Base-by-base conservation (phyloP, 2,797 vertebrate genomes). In the Hyperoplus immaculatus region DNA sequence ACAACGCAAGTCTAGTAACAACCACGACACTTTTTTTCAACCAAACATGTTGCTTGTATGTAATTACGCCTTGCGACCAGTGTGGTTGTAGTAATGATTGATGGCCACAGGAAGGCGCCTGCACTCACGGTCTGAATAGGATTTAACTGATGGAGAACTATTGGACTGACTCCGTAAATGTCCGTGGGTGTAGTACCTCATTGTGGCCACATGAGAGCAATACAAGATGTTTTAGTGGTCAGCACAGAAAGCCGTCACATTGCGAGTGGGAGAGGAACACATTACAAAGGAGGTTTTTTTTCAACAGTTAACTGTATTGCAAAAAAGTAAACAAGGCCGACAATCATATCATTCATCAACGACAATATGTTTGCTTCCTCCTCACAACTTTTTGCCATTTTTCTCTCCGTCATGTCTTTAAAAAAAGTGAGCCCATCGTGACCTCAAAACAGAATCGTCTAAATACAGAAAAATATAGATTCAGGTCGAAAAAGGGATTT, bases 401-500 rank as follows among this genome's bases (percentile, higher is more conserved):
- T 76, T 87, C 49, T 29, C 29, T 29, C 29, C 29, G 29, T 29
- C n/a, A 79, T 72, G 77, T 84, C 72, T 89, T 88, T 29, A 29
- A 88, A 84, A 91, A 93, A 92, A 91, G 74, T 86, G 85, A 89
- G 84, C 80, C 80, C 29, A 29, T 29, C 29, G 69, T 84, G 80
- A 88, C 66, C 84, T 90, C 70, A 72, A 93, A 29, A 92, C 88
- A 90, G 76, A 92, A 90, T 85, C 4, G 59, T 91, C 89, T 92
- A 89, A 86, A 90, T 92, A 90, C 90, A 91, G 87, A 92, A 91
- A 91, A 88, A 93, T 88, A 91, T 87, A 93, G 78, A 82, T 86
- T 91, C 86, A 83, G 82, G 79, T 92, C 83, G 87, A 89, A 93
- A 91, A 90, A 84, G 88, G 75, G 29, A 29, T 29, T 84, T 88